Evolutionary conservation across 2,113 vertebrate species (phyloP).

Genomic region (Corythoichthys intestinalis): DNA sequence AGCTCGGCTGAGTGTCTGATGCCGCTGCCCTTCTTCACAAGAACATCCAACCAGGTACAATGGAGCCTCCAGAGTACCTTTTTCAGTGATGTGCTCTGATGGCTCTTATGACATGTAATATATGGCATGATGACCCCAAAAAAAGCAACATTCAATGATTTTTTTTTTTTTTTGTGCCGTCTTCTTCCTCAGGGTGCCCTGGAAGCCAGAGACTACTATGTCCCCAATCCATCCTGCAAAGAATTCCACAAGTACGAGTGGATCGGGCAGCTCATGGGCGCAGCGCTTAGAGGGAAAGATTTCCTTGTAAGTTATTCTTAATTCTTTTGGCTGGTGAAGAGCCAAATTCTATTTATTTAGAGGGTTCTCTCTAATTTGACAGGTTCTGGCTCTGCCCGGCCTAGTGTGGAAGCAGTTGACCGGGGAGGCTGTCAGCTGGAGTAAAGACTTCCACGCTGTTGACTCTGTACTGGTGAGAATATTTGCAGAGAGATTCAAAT

Average conservation of each 20-base stretch:
- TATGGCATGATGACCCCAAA: not conserved
- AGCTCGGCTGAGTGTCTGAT: conserved; percentile 89
- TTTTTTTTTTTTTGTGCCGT: not conserved
- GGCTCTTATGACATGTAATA: no score
- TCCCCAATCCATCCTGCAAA: conserved; percentile 93
- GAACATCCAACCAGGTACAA: conserved; percentile 91
- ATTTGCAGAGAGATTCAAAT: not conserved
- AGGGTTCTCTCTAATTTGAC: conserved; percentile 1
- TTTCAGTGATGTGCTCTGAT: not conserved
- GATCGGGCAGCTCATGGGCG: conserved; percentile 98
- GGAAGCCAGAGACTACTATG: conserved; percentile 93
- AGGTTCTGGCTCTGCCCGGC: conserved; percentile 93
- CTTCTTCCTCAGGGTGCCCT: conserved; percentile 78
- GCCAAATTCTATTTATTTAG: conserved; percentile 1
- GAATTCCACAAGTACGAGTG: conserved; percentile 92
- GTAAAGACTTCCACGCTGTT: conserved; percentile 90
- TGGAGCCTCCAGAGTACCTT: not conserved
- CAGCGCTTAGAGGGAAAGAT: conserved; percentile 92
- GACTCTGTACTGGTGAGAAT: conserved; percentile 90
- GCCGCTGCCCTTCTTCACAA: conserved; percentile 90
- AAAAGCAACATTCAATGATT: not conserved
- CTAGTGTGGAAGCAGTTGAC: conserved; percentile 96
- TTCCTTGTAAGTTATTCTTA: conserved; percentile 81
- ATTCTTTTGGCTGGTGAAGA: not conserved
- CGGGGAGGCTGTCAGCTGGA: conserved; percentile 91